Percentiles rank a stretch among this genome's conserved stretches.
These are phyloP conservation scores for Byasa hedistus DNA, from an alignment of 2,888 invertebrate species.

Conservation along the genomic window DNA sequence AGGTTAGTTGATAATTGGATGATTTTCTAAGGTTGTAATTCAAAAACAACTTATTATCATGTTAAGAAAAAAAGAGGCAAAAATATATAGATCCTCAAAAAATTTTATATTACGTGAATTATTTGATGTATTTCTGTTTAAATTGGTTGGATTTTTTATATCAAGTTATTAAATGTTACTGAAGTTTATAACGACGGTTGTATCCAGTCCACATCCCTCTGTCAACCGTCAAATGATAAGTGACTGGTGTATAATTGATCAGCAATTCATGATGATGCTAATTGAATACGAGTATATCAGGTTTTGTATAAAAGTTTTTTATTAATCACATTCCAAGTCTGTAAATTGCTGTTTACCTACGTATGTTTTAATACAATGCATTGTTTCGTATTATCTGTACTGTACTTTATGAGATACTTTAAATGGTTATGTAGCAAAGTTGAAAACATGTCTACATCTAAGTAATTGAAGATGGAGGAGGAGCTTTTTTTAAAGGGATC, in stretches of 20 bases:
- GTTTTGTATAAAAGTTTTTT: neutral
- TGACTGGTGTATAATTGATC: conserved; percentile 16
- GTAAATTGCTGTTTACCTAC: neutral
- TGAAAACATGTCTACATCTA: neutral
- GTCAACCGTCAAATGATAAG: conserved; percentile 7
- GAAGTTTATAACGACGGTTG: conserved; percentile 3
- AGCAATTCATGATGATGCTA: neutral
- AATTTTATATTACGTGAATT: too few relatives aligned
- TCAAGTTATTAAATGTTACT: neutral
- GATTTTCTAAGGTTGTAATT: too few relatives aligned
- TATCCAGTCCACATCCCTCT: conserved; percentile 8
- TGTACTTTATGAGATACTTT: too few relatives aligned
- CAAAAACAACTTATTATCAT: too few relatives aligned
- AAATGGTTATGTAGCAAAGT: too few relatives aligned
- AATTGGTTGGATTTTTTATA: too few relatives aligned
- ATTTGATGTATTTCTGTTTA: too few relatives aligned
- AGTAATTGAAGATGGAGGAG: conserved; percentile 5
- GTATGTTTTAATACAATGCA: too few relatives aligned
- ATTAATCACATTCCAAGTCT: neutral
- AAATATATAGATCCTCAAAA: too few relatives aligned
- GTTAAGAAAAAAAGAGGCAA: too few relatives aligned
- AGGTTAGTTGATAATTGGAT: too few relatives aligned
- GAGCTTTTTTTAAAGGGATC: conserved; percentile 8
- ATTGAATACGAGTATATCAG: neutral
- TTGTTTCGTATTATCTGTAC: too few relatives aligned